phyloP scores from a whole-genome alignment of 1,140 invertebrate genomes.

The Caenorhabditis elegans region DNA sequence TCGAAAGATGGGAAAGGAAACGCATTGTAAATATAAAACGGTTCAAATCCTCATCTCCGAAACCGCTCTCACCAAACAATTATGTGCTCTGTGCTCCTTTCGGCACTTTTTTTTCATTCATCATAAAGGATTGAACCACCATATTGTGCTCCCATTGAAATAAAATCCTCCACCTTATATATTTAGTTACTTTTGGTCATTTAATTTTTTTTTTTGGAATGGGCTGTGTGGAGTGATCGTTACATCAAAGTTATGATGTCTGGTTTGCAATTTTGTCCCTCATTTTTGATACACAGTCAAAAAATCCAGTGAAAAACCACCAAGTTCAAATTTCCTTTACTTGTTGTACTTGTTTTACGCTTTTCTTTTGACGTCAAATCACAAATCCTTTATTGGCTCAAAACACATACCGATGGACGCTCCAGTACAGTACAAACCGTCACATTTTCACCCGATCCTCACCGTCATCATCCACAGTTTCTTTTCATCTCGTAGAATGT shows the following conservation, averaged over 20 bases:
- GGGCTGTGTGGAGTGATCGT: no score
- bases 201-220: neutral
- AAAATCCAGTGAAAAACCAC: neutral
- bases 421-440: constrained; percentile 13
- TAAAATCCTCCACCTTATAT: neutral
- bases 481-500: constrained; percentile 11
- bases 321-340: neutral
- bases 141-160: neutral
- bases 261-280: neutral
- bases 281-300: neutral
- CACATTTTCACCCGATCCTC: neutral
- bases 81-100: neutral
- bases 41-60: neutral
- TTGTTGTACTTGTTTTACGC: neutral
- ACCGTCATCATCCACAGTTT: neutral
- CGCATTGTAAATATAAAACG: neutral
- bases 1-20: neutral
- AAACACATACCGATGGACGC: constrained; percentile 1
- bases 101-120: no score
- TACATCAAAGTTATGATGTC: no score
- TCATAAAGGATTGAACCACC: no score
- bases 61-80: neutral
- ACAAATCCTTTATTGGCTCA: constrained; percentile 25
- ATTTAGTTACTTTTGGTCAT: neutral
- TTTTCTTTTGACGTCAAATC: constrained; percentile 14